Evolutionary conservation across 2,888 invertebrate species (phyloP).

Genomic region (Mesorhabditis sp.): DNA sequence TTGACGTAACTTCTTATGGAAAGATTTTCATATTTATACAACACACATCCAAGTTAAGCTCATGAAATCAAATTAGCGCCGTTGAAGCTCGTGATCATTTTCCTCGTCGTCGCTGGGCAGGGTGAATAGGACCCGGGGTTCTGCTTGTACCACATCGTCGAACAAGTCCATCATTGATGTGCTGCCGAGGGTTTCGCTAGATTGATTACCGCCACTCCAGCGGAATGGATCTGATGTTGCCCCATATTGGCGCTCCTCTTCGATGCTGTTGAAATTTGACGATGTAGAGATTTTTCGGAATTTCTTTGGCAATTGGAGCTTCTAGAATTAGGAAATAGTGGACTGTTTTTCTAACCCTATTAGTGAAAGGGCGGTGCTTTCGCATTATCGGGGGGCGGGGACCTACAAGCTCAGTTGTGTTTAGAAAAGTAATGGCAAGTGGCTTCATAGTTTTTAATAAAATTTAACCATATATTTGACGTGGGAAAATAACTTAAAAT

Average conservation of each 20-base stretch:
- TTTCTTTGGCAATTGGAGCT: neutral
- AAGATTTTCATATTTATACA: neutral
- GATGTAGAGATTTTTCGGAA: slow-evolving; percentile 2
- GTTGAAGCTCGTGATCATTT: neutral
- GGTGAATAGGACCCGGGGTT: neutral
- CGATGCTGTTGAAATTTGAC: neutral
- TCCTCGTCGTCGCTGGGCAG: neutral
- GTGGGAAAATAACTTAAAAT: too few relatives aligned
- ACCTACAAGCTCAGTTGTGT: too few relatives aligned
- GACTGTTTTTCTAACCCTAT: too few relatives aligned
- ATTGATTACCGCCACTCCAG: neutral
- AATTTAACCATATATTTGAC: too few relatives aligned
- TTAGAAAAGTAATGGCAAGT: too few relatives aligned
- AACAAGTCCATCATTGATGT: neutral
- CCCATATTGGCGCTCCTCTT: neutral
- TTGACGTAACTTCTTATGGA: too few relatives aligned
- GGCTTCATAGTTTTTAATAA: too few relatives aligned
- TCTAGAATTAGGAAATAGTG: too few relatives aligned
- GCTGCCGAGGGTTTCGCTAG: neutral
- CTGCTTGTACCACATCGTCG: neutral
- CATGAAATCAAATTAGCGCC: neutral
- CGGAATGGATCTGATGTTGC: too few relatives aligned
- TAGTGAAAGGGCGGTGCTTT: too few relatives aligned
- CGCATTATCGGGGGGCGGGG: too few relatives aligned
- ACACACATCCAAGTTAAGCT: slow-evolving; percentile 1